These are phyloP conservation scores for Tiliqua scincoides DNA, from an alignment of 2,113 vertebrate species.

Conservation along the genomic window DNA sequence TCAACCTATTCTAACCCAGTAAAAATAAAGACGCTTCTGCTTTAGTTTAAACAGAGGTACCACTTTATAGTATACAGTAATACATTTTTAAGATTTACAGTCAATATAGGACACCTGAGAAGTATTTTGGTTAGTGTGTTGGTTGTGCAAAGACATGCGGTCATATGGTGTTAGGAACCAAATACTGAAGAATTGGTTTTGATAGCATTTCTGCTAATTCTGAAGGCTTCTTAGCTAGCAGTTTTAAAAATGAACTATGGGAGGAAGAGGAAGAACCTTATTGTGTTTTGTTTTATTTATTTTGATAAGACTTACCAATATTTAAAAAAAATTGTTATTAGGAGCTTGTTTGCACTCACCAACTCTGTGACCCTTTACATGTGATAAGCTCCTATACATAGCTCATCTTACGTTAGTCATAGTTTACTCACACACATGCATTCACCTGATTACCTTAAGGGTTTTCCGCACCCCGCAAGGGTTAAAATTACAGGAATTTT, in stretches of 20 bases:
- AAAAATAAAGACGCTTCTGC: background rate
- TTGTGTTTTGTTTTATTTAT: background rate
- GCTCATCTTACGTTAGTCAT: background rate
- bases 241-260: background rate
- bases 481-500: background rate
- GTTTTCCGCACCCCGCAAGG: background rate
- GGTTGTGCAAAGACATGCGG: constrained; percentile 4
- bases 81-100: background rate
- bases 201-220: background rate
- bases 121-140: background rate
- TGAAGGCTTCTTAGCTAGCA: background rate
- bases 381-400: background rate
- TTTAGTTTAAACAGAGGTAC: background rate
- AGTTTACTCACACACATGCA: background rate
- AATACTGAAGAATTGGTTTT: background rate
- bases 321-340: background rate
- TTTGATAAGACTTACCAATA: background rate
- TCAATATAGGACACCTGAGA: background rate
- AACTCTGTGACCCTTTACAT: background rate
- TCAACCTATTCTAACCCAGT: constrained; percentile 1
- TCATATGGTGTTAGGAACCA: background rate
- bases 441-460: background rate
- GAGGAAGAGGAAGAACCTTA: background rate
- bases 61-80: background rate
- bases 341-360: background rate